These are phyloP conservation scores for Anneissia japonica DNA, from an alignment of 35 echinoderm and acorn worm genomes.

Conservation along the genomic window DNA sequence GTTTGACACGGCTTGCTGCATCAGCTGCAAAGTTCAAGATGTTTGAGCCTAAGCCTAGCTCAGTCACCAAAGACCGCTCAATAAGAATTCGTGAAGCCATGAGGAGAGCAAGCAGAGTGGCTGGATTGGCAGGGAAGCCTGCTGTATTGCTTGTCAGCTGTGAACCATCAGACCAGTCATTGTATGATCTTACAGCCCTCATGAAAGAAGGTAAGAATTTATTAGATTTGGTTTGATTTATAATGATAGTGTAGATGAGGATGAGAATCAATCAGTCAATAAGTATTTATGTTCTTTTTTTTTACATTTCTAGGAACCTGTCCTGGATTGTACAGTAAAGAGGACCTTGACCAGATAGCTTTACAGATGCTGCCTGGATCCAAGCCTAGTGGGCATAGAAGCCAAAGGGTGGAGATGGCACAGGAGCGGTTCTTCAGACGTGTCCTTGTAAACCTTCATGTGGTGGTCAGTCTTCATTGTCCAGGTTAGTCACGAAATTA, in stretches of 20 bases:
- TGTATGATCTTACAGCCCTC: slow-evolving; percentile 65
- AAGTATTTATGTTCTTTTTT: neutral
- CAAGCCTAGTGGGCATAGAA: slow-evolving; percentile 64
- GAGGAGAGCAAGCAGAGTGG: slow-evolving; percentile 73
- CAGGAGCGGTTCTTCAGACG: slow-evolving; percentile 67
- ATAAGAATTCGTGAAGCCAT: slow-evolving; percentile 53
- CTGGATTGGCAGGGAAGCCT: slow-evolving; percentile 70
- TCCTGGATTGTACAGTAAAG: slow-evolving; percentile 73
- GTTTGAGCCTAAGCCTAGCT: slow-evolving; percentile 33
- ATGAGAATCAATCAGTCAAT: neutral
- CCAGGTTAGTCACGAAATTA: too few relatives aligned
- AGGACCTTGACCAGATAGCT: slow-evolving; percentile 64
- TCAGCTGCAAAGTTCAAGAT: slow-evolving; percentile 76
- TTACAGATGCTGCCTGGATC: slow-evolving; percentile 81
- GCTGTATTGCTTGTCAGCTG: slow-evolving; percentile 64
- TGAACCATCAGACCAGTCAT: slow-evolving; percentile 5
- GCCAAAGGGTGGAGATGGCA: slow-evolving; percentile 60
- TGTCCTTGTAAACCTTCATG: slow-evolving; percentile 73
- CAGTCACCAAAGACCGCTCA: slow-evolving; percentile 15
- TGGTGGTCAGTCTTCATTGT: slow-evolving; percentile 76
- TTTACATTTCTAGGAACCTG: slow-evolving; percentile 43
- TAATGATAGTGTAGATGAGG: neutral
- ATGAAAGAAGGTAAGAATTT: slow-evolving; percentile 77
- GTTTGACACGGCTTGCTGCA: slow-evolving; percentile 64
- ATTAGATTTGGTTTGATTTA: neutral